Evolutionary conservation across 2,113 vertebrate species (phyloP).

Genomic region (Brachirus orientalis): DNA sequence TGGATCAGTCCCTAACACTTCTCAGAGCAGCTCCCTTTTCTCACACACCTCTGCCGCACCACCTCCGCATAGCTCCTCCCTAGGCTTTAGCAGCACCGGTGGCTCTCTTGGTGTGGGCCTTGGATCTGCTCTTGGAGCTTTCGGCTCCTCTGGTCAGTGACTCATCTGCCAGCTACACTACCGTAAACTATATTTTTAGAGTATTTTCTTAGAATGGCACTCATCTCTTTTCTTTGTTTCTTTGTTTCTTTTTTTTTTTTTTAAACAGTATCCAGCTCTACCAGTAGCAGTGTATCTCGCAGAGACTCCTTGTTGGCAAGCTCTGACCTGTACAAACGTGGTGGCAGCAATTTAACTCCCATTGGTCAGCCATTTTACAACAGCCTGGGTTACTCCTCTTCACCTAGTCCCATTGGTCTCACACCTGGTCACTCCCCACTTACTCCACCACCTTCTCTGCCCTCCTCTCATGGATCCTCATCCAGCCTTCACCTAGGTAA

Average conservation of each 20-base stretch:
- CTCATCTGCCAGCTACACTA: background rate
- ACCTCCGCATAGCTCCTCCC: slow-evolving; percentile 88
- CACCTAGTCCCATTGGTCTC: slow-evolving; percentile 97
- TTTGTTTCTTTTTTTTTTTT: background rate
- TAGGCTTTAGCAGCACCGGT: slow-evolving; percentile 91
- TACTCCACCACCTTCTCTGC: slow-evolving; percentile 95
- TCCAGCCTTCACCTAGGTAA: slow-evolving; percentile 97
- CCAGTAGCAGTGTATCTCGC: slow-evolving; percentile 94
- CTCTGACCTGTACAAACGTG: slow-evolving; percentile 96
- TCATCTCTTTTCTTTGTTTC: slow-evolving; percentile 51
- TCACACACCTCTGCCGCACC: slow-evolving; percentile 91
- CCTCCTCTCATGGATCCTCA: slow-evolving; percentile 96
- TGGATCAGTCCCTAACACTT: slow-evolving; percentile 89
- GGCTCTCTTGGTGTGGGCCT: slow-evolving; percentile 91
- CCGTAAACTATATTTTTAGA: background rate
- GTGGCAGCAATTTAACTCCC: slow-evolving; percentile 95
- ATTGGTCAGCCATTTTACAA: slow-evolving; percentile 98
- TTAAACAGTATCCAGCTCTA: slow-evolving; percentile 91
- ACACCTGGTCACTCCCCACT: slow-evolving; percentile 96
- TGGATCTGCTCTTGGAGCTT: slow-evolving; percentile 94
- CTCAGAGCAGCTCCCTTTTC: slow-evolving; percentile 96
- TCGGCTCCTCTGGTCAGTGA: slow-evolving; percentile 92
- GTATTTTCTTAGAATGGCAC: slow-evolving; percentile 54
- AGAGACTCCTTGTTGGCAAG: slow-evolving; percentile 96
- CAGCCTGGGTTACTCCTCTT: slow-evolving; percentile 98